Percentiles rank a stretch among this genome's conserved stretches.
These are phyloP conservation scores for Carassius carassius DNA, from an alignment of 2,113 vertebrate genomes.

Conservation along the genomic window DNA sequence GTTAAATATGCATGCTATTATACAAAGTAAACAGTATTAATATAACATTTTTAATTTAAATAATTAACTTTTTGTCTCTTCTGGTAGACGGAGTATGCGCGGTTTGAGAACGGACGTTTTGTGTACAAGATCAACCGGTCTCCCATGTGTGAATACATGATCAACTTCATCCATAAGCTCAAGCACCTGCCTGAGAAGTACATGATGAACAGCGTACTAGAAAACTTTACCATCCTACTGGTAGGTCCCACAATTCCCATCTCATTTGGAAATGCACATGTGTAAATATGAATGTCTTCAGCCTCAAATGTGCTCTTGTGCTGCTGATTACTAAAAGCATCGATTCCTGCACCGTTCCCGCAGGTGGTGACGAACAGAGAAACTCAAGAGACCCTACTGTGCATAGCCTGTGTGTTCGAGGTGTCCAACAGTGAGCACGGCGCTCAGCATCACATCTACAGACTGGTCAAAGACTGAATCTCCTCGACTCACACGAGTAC, in stretches of 20 bases:
- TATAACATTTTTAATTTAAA: neutral
- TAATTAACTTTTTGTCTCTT: neutral
- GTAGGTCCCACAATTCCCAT: slow-evolving; percentile 68
- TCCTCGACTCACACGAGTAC: slow-evolving; percentile 22
- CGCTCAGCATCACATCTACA: slow-evolving; percentile 98
- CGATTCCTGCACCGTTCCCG: slow-evolving; percentile 25
- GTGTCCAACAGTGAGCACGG: slow-evolving; percentile 98
- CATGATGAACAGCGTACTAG: slow-evolving; percentile 99
- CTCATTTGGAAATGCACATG: neutral
- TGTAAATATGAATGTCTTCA: neutral
- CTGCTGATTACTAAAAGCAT: neutral
- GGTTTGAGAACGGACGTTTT: slow-evolving; percentile 72
- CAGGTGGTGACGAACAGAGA: slow-evolving; percentile 98
- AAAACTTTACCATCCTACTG: slow-evolving; percentile 99
- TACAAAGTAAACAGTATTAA: neutral
- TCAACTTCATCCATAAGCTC: slow-evolving; percentile 99
- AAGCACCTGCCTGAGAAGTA: slow-evolving; percentile 99
- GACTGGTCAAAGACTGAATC: slow-evolving; percentile 95
- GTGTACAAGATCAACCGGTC: slow-evolving; percentile 97
- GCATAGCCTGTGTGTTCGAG: slow-evolving; percentile 98
- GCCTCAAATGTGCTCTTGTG: neutral
- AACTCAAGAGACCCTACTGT: slow-evolving; percentile 84
- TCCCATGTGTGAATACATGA: slow-evolving; percentile 99
- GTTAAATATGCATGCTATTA: too few species aligned
- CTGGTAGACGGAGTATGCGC: slow-evolving; percentile 89